phyloP scores from a whole-genome alignment of 37 sponge, comb jelly and placozoan species.

The Ephydatia muelleri region DNA sequence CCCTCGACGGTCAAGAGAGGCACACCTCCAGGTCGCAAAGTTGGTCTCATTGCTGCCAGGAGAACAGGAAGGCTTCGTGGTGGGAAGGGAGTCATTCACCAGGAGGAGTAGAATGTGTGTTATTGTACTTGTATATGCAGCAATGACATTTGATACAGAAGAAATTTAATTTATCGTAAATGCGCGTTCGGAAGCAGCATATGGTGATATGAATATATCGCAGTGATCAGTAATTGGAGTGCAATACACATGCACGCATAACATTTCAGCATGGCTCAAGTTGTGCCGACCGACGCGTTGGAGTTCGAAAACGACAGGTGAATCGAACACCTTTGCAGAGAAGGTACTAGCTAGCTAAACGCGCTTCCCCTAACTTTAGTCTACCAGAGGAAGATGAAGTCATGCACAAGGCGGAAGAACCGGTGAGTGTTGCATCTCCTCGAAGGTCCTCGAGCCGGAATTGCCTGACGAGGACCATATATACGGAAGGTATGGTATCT shows the following conservation, averaged over 20 bases:
- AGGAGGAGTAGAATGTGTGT: conserved; percentile 36
- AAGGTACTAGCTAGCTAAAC: neutral
- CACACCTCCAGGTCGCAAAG: conserved; percentile 96
- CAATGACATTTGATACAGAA: neutral
- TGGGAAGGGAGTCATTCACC: conserved; percentile 57
- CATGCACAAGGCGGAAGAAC: neutral
- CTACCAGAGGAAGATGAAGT: neutral
- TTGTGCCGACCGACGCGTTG: neutral
- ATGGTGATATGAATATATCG: too few relatives aligned
- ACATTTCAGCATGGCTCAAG: neutral
- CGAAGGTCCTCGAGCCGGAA: neutral
- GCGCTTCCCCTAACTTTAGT: neutral
- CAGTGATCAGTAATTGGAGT: neutral
- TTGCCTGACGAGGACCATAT: neutral
- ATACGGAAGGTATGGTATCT: neutral
- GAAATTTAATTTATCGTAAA: neutral
- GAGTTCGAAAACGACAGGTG: neutral
- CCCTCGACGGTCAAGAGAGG: conserved; percentile 94
- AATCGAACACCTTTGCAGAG: neutral
- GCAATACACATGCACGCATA: neutral
- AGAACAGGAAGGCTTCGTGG: conserved; percentile 98
- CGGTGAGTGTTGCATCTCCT: neutral
- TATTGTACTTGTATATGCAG: neutral
- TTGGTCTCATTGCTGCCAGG: conserved; percentile 99
- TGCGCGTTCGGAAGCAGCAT: neutral